A percentile compares a stretch with the other conserved stretches of the same genome.
Conservation (phyloP, 2,888 invertebrate genomes). For the Osmoderma eremita region DNA sequence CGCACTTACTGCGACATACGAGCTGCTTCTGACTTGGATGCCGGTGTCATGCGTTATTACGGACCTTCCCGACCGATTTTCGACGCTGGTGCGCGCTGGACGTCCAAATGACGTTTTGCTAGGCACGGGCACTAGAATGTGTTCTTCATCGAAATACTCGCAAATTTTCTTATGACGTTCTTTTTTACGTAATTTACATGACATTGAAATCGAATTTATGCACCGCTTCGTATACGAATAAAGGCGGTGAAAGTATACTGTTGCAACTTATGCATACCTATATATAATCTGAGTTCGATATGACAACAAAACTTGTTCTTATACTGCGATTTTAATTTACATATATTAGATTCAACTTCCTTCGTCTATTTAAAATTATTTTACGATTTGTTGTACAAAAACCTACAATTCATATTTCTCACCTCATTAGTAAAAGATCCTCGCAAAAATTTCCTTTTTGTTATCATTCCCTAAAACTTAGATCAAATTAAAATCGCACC, state of each 20-base stretch:
- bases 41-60: conserved; percentile 59
- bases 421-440: no score
- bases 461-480: no score
- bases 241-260: conserved; percentile 11
- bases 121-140: background rate
- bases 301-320: background rate
- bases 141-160: conserved; percentile 52
- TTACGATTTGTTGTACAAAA: no score
- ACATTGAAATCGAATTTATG: conserved; percentile 26
- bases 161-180: conserved; percentile 58
- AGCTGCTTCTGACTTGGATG: conserved; percentile 22
- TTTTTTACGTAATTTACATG: conserved; percentile 28
- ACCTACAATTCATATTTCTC: no score
- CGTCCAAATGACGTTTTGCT: conserved; percentile 26
- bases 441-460: no score
- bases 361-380: no score
- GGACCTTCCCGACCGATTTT: conserved; percentile 63
- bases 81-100: conserved; percentile 45
- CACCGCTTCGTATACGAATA: background rate
- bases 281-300: background rate
- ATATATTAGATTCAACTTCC: no score
- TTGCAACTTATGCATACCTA: conserved; percentile 1
- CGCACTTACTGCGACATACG: conserved; percentile 5
- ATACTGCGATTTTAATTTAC: no score
- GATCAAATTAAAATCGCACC: no score